Evolutionary conservation across 2,113 vertebrate genomes (phyloP).

Genomic region (Saimiri boliviensis): DNA sequence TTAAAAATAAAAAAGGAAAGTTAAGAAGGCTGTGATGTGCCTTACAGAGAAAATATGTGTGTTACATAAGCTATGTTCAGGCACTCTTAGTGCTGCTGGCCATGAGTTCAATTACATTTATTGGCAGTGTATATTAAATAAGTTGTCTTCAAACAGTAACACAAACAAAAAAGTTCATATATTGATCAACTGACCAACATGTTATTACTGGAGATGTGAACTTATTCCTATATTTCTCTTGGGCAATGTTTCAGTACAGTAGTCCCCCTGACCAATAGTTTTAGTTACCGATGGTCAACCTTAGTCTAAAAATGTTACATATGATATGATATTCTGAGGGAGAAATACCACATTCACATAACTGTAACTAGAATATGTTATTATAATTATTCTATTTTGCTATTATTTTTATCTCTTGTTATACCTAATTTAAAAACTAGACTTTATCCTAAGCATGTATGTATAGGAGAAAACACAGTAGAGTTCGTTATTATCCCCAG

Average conservation of each 20-base stretch:
- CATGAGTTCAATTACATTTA: neutral
- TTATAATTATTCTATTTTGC: neutral
- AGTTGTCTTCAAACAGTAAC: neutral
- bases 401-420: neutral
- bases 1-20: too few relatives aligned
- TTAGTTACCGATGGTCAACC: neutral
- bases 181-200: neutral
- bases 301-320: neutral
- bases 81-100: neutral
- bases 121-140: neutral
- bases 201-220: neutral
- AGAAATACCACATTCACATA: neutral
- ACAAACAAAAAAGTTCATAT: neutral
- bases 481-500: neutral
- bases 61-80: neutral
- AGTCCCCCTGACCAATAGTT: neutral
- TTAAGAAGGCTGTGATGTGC: neutral
- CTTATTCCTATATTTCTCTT: neutral
- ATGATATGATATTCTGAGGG: neutral
- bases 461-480: neutral
- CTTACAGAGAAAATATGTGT: neutral
- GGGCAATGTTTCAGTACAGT: neutral
- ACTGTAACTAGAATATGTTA: neutral
- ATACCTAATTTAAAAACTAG: neutral
- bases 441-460: neutral